Conservation (phyloP, 2,888 invertebrate genomes). For the Habroteleia sp. region DNA sequence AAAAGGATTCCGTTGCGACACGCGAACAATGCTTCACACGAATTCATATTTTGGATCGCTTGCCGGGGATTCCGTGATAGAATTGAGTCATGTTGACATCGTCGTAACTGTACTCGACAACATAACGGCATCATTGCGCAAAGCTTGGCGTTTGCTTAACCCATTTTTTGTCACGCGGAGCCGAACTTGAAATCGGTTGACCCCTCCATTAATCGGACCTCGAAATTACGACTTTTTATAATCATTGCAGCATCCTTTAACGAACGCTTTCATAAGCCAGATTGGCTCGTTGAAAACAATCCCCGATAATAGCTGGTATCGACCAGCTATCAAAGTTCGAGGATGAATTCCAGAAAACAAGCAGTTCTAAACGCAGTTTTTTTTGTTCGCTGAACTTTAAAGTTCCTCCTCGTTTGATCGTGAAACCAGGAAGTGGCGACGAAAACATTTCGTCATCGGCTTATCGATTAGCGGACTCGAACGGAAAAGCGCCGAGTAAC, state of each 20-base stretch:
- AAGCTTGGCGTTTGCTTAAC: slow-evolving; percentile 42
- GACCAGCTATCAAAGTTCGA: slow-evolving; percentile 19
- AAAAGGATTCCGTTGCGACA: slow-evolving; percentile 15
- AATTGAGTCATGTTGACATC: slow-evolving; percentile 47
- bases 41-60: slow-evolving; percentile 48
- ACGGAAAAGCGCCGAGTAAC: slow-evolving; percentile 26
- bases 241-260: slow-evolving; percentile 24
- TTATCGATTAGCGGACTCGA: slow-evolving; percentile 10
- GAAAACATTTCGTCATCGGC: slow-evolving; percentile 21
- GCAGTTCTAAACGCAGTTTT: too few relatives aligned
- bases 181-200: slow-evolving; percentile 51
- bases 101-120: slow-evolving; percentile 49
- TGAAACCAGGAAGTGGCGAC: slow-evolving; percentile 8
- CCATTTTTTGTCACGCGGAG: slow-evolving; percentile 40
- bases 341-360: slow-evolving; percentile 11
- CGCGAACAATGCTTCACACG: slow-evolving; percentile 30
- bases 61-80: slow-evolving; percentile 28
- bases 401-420: too few relatives aligned
- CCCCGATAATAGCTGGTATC: slow-evolving; percentile 2
- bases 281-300: slow-evolving; percentile 1
- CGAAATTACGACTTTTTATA: slow-evolving; percentile 13
- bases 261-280: too few relatives aligned
- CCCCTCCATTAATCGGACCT: slow-evolving; percentile 27
- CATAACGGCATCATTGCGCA: slow-evolving; percentile 58
- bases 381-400: too few relatives aligned